Conservation (phyloP, 2,888 invertebrate species). For the Hermodice carunculata region DNA sequence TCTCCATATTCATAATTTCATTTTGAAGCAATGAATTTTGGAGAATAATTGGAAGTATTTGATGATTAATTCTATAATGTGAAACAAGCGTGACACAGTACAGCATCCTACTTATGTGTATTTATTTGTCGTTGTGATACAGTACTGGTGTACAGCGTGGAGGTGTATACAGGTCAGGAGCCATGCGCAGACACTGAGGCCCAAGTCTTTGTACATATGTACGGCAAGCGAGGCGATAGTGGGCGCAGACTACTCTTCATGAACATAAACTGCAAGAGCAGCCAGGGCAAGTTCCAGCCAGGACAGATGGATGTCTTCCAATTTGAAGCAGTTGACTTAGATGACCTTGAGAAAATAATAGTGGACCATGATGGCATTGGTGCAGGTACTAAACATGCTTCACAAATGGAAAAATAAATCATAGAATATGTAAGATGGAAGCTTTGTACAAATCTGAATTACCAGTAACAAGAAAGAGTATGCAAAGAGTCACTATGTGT, state of each 20-base stretch:
- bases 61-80: no score
- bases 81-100: no score
- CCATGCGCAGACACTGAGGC: constrained; percentile 45
- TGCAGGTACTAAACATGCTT: no score
- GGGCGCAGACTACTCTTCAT: constrained; percentile 36
- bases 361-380: constrained; percentile 58
- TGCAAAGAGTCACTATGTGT: no score
- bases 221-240: constrained; percentile 41
- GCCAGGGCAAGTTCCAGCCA: constrained; percentile 29
- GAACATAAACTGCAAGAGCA: constrained; percentile 24
- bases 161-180: constrained; percentile 43
- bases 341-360: constrained; percentile 52
- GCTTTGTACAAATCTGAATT: no score
- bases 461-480: no score
- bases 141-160: constrained; percentile 39
- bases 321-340: constrained; percentile 61
- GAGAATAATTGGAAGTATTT: no score
- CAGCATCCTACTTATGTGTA: no score
- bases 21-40: no score
- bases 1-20: no score
- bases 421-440: no score
- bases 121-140: constrained; percentile 4
- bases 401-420: no score
- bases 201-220: constrained; percentile 34
- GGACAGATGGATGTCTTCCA: constrained; percentile 60